Conservation (phyloP, 2,888 invertebrate genomes). For the Deroplatys truncata region DNA sequence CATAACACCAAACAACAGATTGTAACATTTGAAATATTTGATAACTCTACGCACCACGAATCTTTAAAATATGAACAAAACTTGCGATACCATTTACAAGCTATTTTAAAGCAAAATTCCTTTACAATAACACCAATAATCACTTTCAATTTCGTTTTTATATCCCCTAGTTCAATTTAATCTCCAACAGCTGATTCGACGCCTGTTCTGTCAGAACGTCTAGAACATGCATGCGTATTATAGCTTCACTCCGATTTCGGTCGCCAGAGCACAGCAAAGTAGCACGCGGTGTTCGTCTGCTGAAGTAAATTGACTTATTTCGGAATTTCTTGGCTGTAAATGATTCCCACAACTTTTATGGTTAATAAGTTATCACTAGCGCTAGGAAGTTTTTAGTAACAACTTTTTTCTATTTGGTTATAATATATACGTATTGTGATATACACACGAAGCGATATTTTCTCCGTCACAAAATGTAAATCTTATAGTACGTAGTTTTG, state of each 20-base stretch:
- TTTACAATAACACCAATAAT: background rate
- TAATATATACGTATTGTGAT: no score
- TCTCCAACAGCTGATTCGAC: constrained; percentile 11
- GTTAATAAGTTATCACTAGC: no score
- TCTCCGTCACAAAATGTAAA: no score
- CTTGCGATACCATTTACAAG: background rate
- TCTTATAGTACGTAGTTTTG: no score
- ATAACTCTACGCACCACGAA: background rate
- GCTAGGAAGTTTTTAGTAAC: no score
- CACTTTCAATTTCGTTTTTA: background rate
- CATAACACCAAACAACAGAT: background rate
- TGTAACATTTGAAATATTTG: background rate
- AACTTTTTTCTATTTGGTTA: no score
- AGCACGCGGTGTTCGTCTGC: no score
- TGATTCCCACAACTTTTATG: no score
- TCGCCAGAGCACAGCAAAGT: background rate
- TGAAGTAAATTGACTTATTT: no score
- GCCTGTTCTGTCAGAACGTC: background rate
- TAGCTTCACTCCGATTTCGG: background rate
- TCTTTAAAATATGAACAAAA: background rate
- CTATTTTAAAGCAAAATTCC: background rate
- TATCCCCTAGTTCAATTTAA: background rate
- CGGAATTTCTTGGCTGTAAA: no score
- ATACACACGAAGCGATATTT: no score
- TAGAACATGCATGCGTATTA: no score